phyloP scores from a whole-genome alignment of 2,797 vertebrate species.

The Arctocebus calabarensis region DNA sequence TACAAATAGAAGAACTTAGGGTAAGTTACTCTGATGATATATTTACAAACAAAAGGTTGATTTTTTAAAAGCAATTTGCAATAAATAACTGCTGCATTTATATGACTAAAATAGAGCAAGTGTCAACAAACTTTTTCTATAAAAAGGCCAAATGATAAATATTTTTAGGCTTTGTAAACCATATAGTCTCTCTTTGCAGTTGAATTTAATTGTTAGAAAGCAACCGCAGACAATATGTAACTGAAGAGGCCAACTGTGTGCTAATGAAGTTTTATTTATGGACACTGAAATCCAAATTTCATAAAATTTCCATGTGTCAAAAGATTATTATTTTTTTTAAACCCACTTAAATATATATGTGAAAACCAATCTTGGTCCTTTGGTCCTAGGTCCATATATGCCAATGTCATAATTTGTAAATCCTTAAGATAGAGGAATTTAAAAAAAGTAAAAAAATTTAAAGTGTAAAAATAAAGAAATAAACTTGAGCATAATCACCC shows the following conservation, averaged over 20 bases:
- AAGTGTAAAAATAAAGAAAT: background rate
- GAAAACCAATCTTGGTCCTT: background rate
- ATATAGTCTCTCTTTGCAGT: background rate
- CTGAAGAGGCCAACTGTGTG: background rate
- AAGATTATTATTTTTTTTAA: background rate
- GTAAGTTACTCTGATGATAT: background rate
- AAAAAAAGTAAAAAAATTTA: background rate
- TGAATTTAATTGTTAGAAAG: background rate
- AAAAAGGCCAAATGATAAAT: background rate
- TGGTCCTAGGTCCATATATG: background rate
- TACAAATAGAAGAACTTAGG: background rate
- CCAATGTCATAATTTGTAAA: background rate
- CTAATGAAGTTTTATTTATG: background rate
- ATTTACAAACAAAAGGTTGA: background rate
- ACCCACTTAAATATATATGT: conserved; percentile 38
- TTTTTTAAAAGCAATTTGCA: background rate
- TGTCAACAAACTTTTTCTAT: background rate
- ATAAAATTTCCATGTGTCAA: background rate
- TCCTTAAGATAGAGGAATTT: background rate
- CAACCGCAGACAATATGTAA: background rate
- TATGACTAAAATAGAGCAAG: background rate
- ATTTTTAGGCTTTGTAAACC: background rate
- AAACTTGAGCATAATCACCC: too few relatives aligned
- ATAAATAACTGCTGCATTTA: background rate
- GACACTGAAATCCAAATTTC: background rate